phyloP scores from a whole-genome alignment of 2,113 vertebrate species.

The Thalassarche chlororhynchos region DNA sequence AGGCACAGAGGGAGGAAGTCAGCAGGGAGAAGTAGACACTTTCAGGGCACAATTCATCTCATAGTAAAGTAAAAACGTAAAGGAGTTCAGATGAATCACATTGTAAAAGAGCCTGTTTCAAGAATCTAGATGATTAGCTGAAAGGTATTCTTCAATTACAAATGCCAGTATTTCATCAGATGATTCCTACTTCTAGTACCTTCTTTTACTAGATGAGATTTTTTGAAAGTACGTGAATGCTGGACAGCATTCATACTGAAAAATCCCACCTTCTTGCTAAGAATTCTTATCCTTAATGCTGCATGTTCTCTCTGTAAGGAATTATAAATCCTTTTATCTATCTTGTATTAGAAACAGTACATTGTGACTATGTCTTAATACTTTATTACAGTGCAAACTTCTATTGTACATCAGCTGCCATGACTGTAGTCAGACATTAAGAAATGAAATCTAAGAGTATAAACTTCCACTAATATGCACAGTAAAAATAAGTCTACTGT shows the following conservation, averaged over 20 bases:
- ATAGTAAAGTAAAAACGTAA: background rate
- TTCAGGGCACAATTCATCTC: background rate
- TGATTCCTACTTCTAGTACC: background rate
- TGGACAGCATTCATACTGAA: background rate
- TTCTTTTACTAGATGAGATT: background rate
- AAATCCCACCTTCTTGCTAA: background rate
- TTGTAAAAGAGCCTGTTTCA: background rate
- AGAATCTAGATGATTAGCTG: constrained; percentile 11
- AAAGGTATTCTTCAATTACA: background rate
- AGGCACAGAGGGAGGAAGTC: background rate
- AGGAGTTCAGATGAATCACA: background rate
- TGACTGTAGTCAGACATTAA: background rate
- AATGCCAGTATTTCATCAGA: background rate
- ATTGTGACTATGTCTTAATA: background rate
- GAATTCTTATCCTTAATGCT: background rate
- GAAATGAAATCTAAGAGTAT: background rate
- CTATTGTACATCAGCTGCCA: background rate
- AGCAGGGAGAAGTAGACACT: background rate
- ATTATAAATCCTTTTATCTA: background rate
- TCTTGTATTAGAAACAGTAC: background rate
- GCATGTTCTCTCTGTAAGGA: background rate
- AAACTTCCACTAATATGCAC: background rate
- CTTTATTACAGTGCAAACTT: background rate
- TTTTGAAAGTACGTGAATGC: background rate
- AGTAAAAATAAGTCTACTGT: background rate